Conservation (phyloP, 2,888 invertebrate genomes). For the Heliconius sara region DNA sequence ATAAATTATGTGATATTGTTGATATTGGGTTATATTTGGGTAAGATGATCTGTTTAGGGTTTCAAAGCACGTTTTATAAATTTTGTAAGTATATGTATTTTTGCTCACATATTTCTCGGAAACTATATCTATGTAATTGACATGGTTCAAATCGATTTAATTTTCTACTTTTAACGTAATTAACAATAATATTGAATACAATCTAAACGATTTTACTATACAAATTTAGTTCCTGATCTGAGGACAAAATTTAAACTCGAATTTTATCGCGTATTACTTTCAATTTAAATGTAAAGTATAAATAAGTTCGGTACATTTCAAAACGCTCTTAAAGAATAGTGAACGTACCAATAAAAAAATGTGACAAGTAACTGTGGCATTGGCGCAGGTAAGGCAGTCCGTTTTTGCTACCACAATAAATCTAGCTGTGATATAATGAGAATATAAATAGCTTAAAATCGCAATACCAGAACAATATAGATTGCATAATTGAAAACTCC, state of each 20-base stretch:
- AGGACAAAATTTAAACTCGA: not conserved
- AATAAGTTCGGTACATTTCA: slow-evolving; percentile 7
- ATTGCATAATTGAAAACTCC: slow-evolving; percentile 40
- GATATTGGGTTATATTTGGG: not conserved
- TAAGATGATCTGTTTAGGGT: not conserved
- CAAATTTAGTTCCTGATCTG: not conserved
- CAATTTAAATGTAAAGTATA: not conserved
- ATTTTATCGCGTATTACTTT: not conserved
- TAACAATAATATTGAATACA: not conserved
- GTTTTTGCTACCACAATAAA: slow-evolving; percentile 12
- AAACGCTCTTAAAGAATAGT: slow-evolving; percentile 3
- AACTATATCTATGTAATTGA: no score
- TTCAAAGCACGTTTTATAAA: not conserved
- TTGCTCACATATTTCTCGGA: not conserved
- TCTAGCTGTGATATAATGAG: slow-evolving; percentile 20
- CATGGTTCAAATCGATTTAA: not conserved
- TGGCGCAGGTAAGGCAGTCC: slow-evolving; percentile 1
- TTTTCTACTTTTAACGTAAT: not conserved
- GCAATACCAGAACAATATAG: slow-evolving; percentile 36
- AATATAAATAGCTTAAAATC: slow-evolving; percentile 26
- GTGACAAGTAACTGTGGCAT: slow-evolving; percentile 15
- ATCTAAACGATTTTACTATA: not conserved
- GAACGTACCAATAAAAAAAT: slow-evolving; percentile 8
- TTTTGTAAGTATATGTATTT: not conserved
- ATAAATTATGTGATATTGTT: no score